phyloP scores from a whole-genome alignment of 2,113 vertebrate species.

The Columba janthina region DNA sequence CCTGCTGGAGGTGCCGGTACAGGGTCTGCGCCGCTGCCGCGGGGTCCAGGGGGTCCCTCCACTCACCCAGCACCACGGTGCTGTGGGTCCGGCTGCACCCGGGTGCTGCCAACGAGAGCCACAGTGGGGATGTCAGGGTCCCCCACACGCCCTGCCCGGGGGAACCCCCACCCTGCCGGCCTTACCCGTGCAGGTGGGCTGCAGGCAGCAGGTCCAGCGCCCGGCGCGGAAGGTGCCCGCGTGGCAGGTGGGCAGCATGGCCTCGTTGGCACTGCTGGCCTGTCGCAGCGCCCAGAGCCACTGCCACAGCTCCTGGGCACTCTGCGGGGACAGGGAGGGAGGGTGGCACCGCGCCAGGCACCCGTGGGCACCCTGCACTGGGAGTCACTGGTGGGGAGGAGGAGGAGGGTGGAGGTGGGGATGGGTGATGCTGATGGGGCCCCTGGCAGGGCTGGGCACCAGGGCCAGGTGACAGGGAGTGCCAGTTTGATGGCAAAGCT shows the following conservation, averaged over 20 bases:
- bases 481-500: not conserved
- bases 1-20: conserved; percentile 84
- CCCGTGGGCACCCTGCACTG: not conserved
- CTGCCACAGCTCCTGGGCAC: conserved; percentile 90
- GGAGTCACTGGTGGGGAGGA: not conserved
- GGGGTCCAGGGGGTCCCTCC: conserved; percentile 88
- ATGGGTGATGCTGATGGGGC: fast-evolving
- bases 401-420: not conserved
- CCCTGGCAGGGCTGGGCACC: not conserved
- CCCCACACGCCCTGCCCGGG: fast-evolving
- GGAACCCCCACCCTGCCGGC: too few species aligned
- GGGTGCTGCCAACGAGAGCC: conserved; percentile 51
- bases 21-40: conserved; percentile 86
- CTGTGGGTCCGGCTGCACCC: conserved; percentile 91
- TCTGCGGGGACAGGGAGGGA: conserved; percentile 65
- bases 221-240: conserved; percentile 80
- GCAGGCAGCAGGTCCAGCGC: conserved; percentile 92
- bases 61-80: conserved; percentile 85
- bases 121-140: not conserved
- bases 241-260: conserved; percentile 84
- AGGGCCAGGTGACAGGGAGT: not conserved
- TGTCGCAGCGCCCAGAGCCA: conserved; percentile 90
- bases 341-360: fast-evolving
- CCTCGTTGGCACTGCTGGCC: conserved; percentile 83
- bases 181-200: conserved; percentile 77